Evolutionary conservation across 2,797 vertebrate genomes (phyloP), one percentile per base, ranked within the genome.

Genomic region (Thunnus albacares): DNA sequence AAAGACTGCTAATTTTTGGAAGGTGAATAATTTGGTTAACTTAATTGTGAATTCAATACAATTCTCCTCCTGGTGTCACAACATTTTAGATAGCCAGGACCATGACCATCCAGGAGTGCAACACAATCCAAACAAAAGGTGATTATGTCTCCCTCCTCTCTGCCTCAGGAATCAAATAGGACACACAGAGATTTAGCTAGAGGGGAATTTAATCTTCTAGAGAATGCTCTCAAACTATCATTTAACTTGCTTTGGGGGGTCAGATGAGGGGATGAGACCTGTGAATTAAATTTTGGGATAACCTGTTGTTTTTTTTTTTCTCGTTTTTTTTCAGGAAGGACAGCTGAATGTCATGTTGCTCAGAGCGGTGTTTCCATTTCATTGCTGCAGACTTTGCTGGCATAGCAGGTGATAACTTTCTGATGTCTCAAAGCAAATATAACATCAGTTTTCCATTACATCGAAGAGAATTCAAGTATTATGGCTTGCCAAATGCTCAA

Each of bases 271-370:
- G 73, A 90, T 67, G 73, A 43, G 82, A 87, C 58, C 77, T 81
- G 75, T 73, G 77, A 91, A 92, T 88, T 87, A 61, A 73, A 93
- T 92, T 82, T 87, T 65, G 63, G 53, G 64, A 59, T 78, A 60
- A 80, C 56, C 81, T 80, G 63, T 85, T 88, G 62, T 52, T 52
- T 85, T 81, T 77, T n/a, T 24, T 24, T 24, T 24, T 24, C 24
- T 24, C 24, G 24, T 43, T 85, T 88, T 53, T 85, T 79, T 77
- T 24, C 51, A 66, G 59, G 22, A 67, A 82, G 74, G 81, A 84
- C 82, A 63, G 60, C 56, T 89, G 84, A 89, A 90, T 84, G 88
- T 86, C 81, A 82, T 49, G 64, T 79, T 63, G 72, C 77, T 85
- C 59, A 8, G 58, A 47, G 67, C 45, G 5, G 6, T 49, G 53